phyloP scores from a whole-genome alignment of 2,888 invertebrate genomes.

The Ctenicera cuprea region DNA sequence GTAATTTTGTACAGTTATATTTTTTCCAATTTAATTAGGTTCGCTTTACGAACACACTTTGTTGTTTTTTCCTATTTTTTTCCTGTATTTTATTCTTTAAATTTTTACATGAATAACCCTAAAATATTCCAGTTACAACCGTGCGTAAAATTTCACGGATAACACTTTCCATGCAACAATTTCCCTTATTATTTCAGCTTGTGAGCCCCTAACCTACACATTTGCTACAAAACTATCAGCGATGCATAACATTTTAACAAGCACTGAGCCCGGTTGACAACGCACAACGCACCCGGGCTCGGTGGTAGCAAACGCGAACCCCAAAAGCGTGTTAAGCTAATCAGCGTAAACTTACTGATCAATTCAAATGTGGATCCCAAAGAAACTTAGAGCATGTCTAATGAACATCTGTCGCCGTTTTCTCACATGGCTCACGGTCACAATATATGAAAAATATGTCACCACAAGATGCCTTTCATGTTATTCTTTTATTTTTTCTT shows the following conservation, averaged over 20 bases:
- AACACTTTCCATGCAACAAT: neutral
- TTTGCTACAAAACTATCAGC: constrained; percentile 47
- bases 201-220: neutral
- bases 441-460: constrained; percentile 34
- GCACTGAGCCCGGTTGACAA: constrained; percentile 56
- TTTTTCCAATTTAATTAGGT: no score
- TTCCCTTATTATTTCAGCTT: constrained; percentile 14
- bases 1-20: no score
- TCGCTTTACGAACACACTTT: no score
- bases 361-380: constrained; percentile 61
- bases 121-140: no score
- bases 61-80: no score
- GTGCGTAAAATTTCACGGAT: no score
- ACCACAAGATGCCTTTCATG: neutral
- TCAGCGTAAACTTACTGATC: constrained; percentile 67
- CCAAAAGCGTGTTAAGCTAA: constrained; percentile 67
- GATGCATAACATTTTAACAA: constrained; percentile 61
- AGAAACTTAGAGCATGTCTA: constrained; percentile 68
- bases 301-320: constrained; percentile 58
- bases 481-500: neutral
- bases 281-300: constrained; percentile 38
- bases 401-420: constrained; percentile 68
- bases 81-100: no score
- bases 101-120: no score
- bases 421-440: constrained; percentile 60